Conservation (phyloP, 1,140 invertebrate species). For the Nixonia krombeini region DNA sequence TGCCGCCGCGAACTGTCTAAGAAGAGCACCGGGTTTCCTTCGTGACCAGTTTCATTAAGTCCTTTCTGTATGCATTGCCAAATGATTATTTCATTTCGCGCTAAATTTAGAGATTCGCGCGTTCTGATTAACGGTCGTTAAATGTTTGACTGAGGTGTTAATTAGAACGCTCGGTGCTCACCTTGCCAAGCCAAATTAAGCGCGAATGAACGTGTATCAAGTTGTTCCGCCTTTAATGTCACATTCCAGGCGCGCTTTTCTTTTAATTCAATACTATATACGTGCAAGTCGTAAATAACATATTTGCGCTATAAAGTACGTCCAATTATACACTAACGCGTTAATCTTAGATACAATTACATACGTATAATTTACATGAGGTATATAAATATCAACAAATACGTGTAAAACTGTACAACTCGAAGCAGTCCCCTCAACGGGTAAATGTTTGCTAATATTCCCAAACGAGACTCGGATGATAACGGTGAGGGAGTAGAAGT, state of each 20-base stretch:
- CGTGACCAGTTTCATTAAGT: slow-evolving; percentile 35
- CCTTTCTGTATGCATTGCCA: slow-evolving; percentile 19
- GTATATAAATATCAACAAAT: too few relatives aligned
- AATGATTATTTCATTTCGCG: slow-evolving; percentile 7
- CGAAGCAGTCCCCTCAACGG: too few relatives aligned
- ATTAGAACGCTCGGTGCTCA: background rate
- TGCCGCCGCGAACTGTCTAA: slow-evolving; percentile 24
- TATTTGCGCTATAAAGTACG: too few relatives aligned
- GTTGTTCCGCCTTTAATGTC: background rate
- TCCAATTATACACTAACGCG: too few relatives aligned
- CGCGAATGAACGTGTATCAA: background rate
- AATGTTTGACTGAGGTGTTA: slow-evolving; percentile 5
- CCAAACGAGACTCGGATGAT: too few relatives aligned
- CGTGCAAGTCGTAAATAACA: background rate
- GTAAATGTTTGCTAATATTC: too few relatives aligned
- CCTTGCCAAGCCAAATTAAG: background rate
- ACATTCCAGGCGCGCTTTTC: too few relatives aligned
- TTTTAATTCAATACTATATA: too few relatives aligned
- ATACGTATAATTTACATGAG: too few relatives aligned
- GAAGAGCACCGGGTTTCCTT: slow-evolving; percentile 18
- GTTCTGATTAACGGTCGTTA: background rate
- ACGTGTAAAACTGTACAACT: too few relatives aligned
- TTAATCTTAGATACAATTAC: too few relatives aligned
- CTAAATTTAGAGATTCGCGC: slow-evolving; percentile 1
- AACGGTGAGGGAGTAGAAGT: too few relatives aligned